Evolutionary conservation across 2,797 vertebrate genomes (phyloP).

Genomic region (Rhabdophis nuchalis): DNA sequence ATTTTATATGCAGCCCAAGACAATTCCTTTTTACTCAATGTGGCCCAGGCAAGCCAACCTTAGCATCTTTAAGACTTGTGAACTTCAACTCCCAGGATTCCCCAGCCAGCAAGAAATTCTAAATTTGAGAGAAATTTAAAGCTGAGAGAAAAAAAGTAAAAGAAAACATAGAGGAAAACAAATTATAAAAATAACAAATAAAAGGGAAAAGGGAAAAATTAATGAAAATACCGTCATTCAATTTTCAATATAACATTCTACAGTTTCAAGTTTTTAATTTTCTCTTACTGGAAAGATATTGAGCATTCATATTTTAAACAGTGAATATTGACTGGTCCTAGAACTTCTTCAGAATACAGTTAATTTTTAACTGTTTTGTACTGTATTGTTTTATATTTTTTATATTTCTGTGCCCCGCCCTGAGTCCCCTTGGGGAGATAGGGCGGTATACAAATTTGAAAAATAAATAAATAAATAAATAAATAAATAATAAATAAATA

Average conservation of each 20-base stretch:
- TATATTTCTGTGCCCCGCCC: too few species aligned
- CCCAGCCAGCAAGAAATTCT: neutral
- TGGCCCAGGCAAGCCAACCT: neutral
- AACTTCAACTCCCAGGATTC: neutral
- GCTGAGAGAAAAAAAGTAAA: neutral
- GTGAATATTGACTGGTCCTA: neutral
- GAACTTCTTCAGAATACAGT: neutral
- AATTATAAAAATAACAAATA: neutral
- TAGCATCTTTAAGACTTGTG: neutral
- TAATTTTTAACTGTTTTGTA: too few species aligned
- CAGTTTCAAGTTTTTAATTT: neutral
- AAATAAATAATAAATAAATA: too few species aligned
- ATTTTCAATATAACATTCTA: neutral
- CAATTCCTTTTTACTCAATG: neutral
- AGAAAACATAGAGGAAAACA: neutral
- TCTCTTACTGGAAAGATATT: neutral
- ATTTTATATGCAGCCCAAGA: neutral
- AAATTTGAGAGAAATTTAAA: neutral
- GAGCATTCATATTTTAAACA: neutral
- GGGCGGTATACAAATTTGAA: too few species aligned
- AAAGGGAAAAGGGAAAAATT: neutral
- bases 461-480: too few species aligned
- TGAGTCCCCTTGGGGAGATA: too few species aligned
- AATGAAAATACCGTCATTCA: neutral
- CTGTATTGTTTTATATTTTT: too few species aligned